phyloP scores from a whole-genome alignment of 2,113 vertebrate species.

The Mormoops blainvillei region DNA sequence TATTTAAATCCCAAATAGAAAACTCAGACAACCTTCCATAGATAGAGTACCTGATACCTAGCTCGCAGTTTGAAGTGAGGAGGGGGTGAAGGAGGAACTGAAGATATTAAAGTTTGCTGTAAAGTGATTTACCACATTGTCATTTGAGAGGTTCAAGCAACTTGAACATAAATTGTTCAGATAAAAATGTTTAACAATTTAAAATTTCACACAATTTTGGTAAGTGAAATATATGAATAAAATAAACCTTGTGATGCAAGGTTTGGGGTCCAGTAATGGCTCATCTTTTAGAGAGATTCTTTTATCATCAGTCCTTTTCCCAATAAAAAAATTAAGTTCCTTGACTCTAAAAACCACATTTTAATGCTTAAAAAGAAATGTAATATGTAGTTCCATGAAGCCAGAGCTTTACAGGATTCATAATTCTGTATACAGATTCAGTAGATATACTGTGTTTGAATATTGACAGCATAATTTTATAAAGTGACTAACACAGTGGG shows the following conservation, averaged over 20 bases:
- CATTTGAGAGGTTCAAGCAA: not conserved
- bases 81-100: not conserved
- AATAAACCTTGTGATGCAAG: not conserved
- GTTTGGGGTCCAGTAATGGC: not conserved
- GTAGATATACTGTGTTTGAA: not conserved
- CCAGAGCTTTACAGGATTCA: not conserved
- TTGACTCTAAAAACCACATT: not conserved
- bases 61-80: not conserved
- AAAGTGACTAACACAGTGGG: not conserved
- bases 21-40: not conserved
- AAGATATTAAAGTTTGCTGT: not conserved
- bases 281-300: not conserved
- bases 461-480: not conserved
- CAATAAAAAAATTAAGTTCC: not conserved
- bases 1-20: not conserved
- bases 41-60: rapidly evolving
- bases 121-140: not conserved
- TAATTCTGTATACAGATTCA: not conserved
- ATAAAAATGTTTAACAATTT: not conserved
- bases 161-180: not conserved
- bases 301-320: not conserved
- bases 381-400: not conserved
- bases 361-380: not conserved
- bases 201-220: not conserved
- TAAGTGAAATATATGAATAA: not conserved